Evolutionary conservation across 2,113 vertebrate species (phyloP).

Genomic region (Cololabis saira): DNA sequence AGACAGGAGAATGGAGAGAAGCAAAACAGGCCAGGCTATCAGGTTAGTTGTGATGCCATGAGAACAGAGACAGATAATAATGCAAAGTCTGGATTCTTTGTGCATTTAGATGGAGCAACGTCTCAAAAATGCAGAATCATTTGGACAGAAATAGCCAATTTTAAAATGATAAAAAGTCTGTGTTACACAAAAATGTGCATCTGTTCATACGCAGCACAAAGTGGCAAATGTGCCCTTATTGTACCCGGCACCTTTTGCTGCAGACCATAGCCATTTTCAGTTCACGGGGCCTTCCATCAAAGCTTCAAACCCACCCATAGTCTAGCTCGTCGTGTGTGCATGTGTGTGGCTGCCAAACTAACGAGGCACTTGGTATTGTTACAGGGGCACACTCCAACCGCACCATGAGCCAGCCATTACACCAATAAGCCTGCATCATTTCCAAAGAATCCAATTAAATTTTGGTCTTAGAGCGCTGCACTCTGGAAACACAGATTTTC

Average conservation of each 20-base stretch:
- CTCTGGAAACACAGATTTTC: constrained; percentile 75
- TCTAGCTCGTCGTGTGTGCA: constrained; percentile 25
- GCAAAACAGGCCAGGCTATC: constrained; percentile 22
- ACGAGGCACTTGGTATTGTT: constrained; percentile 81
- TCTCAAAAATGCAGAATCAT: too few relatives aligned
- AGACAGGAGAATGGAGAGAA: constrained; percentile 11
- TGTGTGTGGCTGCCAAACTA: constrained; percentile 55
- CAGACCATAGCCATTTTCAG: constrained; percentile 59
- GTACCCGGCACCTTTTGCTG: constrained; percentile 27
- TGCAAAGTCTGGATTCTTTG: too few relatives aligned
- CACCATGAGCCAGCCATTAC: constrained; percentile 80
- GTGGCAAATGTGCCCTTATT: constrained; percentile 33
- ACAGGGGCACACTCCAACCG: constrained; percentile 78
- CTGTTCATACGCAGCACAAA: neutral
- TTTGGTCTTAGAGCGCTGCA: constrained; percentile 70
- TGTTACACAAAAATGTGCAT: neutral
- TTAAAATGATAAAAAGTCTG: too few relatives aligned
- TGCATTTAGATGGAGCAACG: too few relatives aligned
- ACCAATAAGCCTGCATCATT: constrained; percentile 75
- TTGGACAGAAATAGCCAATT: too few relatives aligned
- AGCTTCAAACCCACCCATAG: constrained; percentile 53
- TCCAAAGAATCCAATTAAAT: constrained; percentile 81
- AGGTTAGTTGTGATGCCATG: neutral
- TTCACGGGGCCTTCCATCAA: constrained; percentile 53
- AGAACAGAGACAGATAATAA: too few relatives aligned